These are phyloP conservation scores for Pipa parva DNA, from an alignment of 2,113 vertebrate species.

Conservation along the genomic window DNA sequence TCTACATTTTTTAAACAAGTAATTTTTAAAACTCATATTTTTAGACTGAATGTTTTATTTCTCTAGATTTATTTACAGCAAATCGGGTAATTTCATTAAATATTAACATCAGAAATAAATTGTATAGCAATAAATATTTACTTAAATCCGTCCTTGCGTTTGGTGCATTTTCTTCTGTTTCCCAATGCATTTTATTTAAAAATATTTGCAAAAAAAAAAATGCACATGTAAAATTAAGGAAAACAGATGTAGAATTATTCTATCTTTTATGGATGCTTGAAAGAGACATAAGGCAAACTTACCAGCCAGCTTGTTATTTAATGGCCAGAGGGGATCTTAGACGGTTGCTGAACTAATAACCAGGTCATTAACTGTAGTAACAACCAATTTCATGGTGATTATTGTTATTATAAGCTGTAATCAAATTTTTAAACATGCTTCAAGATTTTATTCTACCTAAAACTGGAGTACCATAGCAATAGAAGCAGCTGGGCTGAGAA, in stretches of 20 bases:
- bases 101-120: no score
- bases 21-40: no score
- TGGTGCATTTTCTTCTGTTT: not conserved
- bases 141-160: not conserved
- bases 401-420: slow-evolving; percentile 67
- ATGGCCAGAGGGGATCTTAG: slow-evolving; percentile 54
- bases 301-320: slow-evolving; percentile 56
- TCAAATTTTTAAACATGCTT: slow-evolving; percentile 66
- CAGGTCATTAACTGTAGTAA: slow-evolving; percentile 64
- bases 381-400: slow-evolving; percentile 73
- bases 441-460: slow-evolving; percentile 58
- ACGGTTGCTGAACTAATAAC: slow-evolving; percentile 53
- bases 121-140: no score
- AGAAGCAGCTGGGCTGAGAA: slow-evolving; percentile 63
- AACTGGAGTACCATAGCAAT: slow-evolving; percentile 52
- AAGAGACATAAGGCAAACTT: slow-evolving; percentile 49
- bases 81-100: no score
- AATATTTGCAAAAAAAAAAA: slow-evolving; percentile 16
- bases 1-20: no score
- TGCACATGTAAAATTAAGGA: slow-evolving; percentile 22
- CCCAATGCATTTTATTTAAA: not conserved
- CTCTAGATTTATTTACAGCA: no score
- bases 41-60: no score
- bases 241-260: slow-evolving; percentile 12
- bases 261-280: slow-evolving; percentile 32